Evolutionary conservation across 2,797 vertebrate species (phyloP).

Genomic region (Tamandua tetradactyla): DNA sequence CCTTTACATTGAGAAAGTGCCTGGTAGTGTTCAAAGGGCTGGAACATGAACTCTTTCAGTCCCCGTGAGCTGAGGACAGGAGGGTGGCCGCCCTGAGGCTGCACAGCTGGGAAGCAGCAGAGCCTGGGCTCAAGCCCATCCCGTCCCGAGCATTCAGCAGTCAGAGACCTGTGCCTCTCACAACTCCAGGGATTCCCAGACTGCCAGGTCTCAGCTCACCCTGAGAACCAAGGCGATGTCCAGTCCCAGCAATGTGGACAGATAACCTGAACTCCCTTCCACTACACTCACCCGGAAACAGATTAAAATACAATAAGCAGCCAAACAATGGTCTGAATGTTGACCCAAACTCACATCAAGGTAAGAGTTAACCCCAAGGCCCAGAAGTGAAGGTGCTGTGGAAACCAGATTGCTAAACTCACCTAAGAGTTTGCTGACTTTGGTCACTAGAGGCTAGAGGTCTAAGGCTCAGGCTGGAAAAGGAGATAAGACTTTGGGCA

Average conservation of each 20-base stretch:
- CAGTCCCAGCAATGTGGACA: rapidly evolving
- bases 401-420: neutral
- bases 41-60: neutral
- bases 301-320: neutral
- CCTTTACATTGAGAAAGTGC: neutral
- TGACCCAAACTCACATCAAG: neutral
- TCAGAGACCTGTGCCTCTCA: neutral
- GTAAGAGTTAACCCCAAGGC: rapidly evolving
- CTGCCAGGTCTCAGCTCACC: too few species aligned
- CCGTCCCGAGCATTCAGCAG: neutral
- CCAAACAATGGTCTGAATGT: neutral
- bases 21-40: neutral
- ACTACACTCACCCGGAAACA: neutral
- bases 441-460: neutral
- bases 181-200: neutral
- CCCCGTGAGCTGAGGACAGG: neutral
- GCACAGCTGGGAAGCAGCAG: neutral
- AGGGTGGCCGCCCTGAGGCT: rapidly evolving
- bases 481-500: neutral
- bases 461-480: neutral
- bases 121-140: neutral
- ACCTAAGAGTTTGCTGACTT: rapidly evolving
- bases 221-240: neutral
- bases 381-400: neutral
- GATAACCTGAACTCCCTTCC: neutral